These are phyloP conservation scores for Cyclopterus lumpus DNA, from an alignment of 2,797 vertebrate genomes.

Conservation along the genomic window DNA sequence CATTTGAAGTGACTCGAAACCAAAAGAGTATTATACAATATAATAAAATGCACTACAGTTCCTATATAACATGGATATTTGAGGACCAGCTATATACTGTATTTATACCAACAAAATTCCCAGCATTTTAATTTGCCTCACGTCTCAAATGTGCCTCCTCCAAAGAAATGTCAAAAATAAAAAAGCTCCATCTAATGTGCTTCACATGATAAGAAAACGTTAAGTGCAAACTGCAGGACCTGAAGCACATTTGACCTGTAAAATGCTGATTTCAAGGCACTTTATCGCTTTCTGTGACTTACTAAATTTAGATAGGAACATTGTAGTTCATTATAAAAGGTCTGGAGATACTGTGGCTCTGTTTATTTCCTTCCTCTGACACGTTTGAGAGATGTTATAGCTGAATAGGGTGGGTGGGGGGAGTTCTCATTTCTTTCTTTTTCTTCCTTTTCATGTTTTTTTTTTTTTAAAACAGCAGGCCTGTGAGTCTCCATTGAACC, in stretches of 20 bases:
- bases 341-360: neutral
- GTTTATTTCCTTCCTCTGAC: conserved; percentile 5
- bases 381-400: neutral
- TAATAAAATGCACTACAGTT: neutral
- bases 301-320: neutral
- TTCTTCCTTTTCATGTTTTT: conserved; percentile 34
- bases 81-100: neutral
- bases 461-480: conserved; percentile 37
- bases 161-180: neutral
- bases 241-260: neutral
- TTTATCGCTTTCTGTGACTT: neutral
- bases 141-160: neutral
- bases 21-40: neutral
- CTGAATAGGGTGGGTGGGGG: neutral
- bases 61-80: neutral
- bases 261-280: neutral
- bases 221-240: conserved; percentile 1
- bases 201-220: neutral
- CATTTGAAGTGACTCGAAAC: neutral
- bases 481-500: conserved; percentile 59
- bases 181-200: conserved; percentile 4
- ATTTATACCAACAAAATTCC: neutral
- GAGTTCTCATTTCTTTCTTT: conserved; percentile 38
- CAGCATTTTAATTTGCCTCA: neutral
- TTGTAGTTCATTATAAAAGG: neutral